phyloP scores from a whole-genome alignment of 2,113 vertebrate genomes.

The Sander lucioperca region DNA sequence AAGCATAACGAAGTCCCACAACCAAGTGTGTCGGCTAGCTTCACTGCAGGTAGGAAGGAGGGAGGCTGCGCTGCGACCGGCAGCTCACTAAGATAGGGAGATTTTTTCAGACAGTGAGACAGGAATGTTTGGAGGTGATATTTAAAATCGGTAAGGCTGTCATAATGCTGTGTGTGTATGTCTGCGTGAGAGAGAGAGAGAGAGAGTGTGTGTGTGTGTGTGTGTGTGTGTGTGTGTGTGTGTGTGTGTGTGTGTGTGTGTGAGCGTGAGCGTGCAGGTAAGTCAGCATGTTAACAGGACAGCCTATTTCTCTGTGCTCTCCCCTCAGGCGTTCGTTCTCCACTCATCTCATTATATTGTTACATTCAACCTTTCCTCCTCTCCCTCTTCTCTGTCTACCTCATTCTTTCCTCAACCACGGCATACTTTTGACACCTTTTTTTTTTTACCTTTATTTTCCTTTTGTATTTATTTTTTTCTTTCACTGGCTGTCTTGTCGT shows the following conservation, averaged over 20 bases:
- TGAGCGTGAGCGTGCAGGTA: slow-evolving; percentile 46
- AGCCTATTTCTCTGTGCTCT: slow-evolving; percentile 56
- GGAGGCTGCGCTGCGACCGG: slow-evolving; percentile 48
- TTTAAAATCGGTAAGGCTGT: slow-evolving; percentile 65
- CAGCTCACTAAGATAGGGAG: slow-evolving; percentile 40
- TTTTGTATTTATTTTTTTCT: slow-evolving; percentile 6
- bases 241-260: slow-evolving; percentile 3
- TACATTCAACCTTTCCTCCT: slow-evolving; percentile 50
- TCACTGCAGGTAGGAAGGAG: slow-evolving; percentile 54
- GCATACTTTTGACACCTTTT: not conserved
- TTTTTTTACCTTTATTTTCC: slow-evolving; percentile 7
- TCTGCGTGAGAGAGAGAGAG: not conserved
- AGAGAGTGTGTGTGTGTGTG: slow-evolving; percentile 5
- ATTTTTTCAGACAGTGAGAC: slow-evolving; percentile 50
- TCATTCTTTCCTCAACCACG: slow-evolving; percentile 34
- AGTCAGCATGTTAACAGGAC: slow-evolving; percentile 66
- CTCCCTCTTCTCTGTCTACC: slow-evolving; percentile 43
- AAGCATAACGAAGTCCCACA: slow-evolving; percentile 68
- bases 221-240: not conserved
- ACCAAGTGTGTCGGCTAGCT: slow-evolving; percentile 58
- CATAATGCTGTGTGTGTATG: slow-evolving; percentile 33
- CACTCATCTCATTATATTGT: slow-evolving; percentile 63
- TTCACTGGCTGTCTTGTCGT: slow-evolving; percentile 44
- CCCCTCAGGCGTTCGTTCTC: slow-evolving; percentile 41
- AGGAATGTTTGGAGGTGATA: slow-evolving; percentile 61